phyloP scores from a whole-genome alignment of 2,888 invertebrate genomes.

The Eristalis tenax region DNA sequence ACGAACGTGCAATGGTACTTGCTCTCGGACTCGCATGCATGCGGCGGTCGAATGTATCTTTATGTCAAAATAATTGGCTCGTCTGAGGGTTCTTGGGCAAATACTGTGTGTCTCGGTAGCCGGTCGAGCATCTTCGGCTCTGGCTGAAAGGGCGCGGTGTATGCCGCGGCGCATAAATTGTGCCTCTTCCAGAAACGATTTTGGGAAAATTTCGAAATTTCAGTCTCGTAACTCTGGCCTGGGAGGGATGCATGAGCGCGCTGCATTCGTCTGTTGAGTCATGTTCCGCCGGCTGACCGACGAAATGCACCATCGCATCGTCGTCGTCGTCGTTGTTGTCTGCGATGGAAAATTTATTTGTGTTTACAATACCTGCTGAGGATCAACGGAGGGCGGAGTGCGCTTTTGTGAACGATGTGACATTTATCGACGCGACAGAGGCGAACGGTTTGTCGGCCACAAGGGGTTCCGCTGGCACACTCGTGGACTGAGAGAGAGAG shows the following conservation, averaged over 20 bases:
- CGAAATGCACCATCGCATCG: neutral
- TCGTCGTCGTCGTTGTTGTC: neutral
- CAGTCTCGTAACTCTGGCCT: constrained; percentile 49
- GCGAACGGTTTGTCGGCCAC: neutral
- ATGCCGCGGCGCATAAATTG: constrained; percentile 56
- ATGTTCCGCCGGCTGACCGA: neutral
- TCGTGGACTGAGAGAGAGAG: neutral
- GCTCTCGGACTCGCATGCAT: constrained; percentile 38
- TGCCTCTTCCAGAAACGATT: constrained; percentile 16
- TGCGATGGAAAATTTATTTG: constrained; percentile 14
- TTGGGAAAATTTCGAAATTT: constrained; percentile 47
- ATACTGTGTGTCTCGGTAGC: constrained; percentile 48
- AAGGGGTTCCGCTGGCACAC: neutral
- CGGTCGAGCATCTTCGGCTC: constrained; percentile 38
- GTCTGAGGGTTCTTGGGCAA: constrained; percentile 59
- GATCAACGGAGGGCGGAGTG: constrained; percentile 9
- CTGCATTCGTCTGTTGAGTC: neutral
- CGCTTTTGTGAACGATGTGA: neutral
- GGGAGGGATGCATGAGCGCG: neutral
- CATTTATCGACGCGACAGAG: neutral
- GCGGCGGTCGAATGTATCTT: constrained; percentile 56
- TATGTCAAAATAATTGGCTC: constrained; percentile 71
- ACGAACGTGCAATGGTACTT: constrained; percentile 34
- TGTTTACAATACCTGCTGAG: constrained; percentile 21
- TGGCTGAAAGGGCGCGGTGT: constrained; percentile 19